Evolutionary conservation across 2,797 vertebrate genomes (phyloP), one percentile per base, ranked within the genome.

Genomic region (Antennarius maculatus): DNA sequence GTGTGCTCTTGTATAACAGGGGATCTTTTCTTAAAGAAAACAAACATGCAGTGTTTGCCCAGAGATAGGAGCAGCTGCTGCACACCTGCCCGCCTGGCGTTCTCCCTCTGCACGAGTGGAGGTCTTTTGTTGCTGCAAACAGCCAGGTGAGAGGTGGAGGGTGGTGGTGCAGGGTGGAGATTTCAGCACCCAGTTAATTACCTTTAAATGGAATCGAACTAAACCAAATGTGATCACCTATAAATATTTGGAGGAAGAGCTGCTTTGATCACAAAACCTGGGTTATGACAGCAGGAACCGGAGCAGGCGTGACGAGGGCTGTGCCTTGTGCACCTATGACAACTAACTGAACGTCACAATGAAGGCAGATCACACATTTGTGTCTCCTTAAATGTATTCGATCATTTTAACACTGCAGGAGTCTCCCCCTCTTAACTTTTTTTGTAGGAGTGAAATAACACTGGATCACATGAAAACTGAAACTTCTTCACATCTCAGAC

Each of bases 1-100:
- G 78, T 85, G 86, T 79, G 84, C 79, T 54, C 87, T 91, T 88
- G 83, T 89, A 85, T 79, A 88, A 89, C 91, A 82, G 86, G 60
- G 68, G 71, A 86, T 88, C 86, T 92, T 93, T 91, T 87, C 85
- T 84, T 82, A 80, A 86, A 77, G 84, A 92, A 91, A 89, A 93
- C 93, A 94, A 94, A 94, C 93, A 94, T 77, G 51, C 76, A 39
- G 65, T 96, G 94, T 96, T 97, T 96, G 91, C 91, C 79, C 86
- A 95, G 85, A 90, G 91, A 92, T 89, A 85, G 86, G 81, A 91
- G 90, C 95, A 95, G 94, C 95, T 95, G 94, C 91, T 90, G 83
- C 89, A 91, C 95, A 96, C 94, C 95, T 96, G 95, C 87, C 90
- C 69, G 65, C 72, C 84, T 74, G 48, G 53, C 74, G 45, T 72